A percentile compares a stretch with the other conserved stretches of the same genome.
Conservation (phyloP, 2,113 vertebrate species). For the Uria aalge region DNA sequence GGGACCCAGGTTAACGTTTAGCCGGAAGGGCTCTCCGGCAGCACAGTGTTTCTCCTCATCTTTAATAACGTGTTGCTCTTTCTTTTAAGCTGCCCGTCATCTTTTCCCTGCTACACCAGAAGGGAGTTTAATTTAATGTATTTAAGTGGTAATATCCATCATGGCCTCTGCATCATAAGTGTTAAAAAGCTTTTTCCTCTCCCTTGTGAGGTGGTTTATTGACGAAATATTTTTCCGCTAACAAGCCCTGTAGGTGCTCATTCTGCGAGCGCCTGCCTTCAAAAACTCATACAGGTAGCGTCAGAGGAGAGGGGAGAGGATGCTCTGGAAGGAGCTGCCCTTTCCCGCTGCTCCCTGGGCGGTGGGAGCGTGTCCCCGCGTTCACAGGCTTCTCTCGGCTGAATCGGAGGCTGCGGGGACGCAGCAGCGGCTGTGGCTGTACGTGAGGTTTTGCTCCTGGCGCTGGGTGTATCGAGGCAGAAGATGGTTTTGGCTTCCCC, state of each 20-base stretch:
- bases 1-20: background rate
- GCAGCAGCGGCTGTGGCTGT: background rate
- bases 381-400: background rate
- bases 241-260: background rate
- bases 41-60: background rate
- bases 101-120: background rate
- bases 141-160: background rate
- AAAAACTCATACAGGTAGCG: rapidly evolving
- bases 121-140: background rate
- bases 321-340: background rate
- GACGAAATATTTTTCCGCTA: background rate
- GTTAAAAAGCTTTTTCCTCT: background rate
- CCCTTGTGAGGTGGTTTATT: background rate
- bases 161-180: background rate
- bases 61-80: background rate
- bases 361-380: rapidly evolving
- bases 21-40: background rate
- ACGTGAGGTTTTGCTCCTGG: background rate
- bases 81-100: background rate
- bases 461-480: background rate
- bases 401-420: background rate
- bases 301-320: no score
- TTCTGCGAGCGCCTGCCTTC: rapidly evolving
- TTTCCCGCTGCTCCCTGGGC: background rate
- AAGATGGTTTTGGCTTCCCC: background rate